phyloP scores from a whole-genome alignment of 2,888 invertebrate species.

The Apoderus coryli region DNA sequence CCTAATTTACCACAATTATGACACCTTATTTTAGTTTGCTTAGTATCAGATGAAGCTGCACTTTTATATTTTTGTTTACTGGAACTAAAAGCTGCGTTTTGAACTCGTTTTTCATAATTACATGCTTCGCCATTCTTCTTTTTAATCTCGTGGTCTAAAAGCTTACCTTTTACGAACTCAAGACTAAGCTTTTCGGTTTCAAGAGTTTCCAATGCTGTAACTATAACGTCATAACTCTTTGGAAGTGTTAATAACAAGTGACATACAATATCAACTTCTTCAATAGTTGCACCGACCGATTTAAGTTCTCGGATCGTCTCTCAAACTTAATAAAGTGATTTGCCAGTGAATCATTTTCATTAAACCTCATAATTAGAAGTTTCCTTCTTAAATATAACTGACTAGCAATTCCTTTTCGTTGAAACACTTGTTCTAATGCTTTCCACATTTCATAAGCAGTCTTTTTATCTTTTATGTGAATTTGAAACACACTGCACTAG shows the following conservation, averaged over 20 bases:
- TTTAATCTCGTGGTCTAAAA: too few relatives aligned
- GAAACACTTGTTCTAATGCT: conserved; percentile 17
- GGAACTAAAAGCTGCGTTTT: too few relatives aligned
- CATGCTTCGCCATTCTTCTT: too few relatives aligned
- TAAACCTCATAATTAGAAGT: conserved; percentile 17
- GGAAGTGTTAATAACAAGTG: conserved; percentile 19
- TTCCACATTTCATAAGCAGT: conserved; percentile 20
- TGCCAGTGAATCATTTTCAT: conserved; percentile 14
- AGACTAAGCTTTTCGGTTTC: conserved; percentile 16
- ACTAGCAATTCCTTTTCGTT: conserved; percentile 18
- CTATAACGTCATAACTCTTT: conserved; percentile 15
- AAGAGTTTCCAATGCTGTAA: conserved; percentile 17
- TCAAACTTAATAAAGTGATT: conserved; percentile 18
- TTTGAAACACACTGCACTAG: too few relatives aligned
- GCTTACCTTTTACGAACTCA: too few relatives aligned
- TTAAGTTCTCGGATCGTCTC: conserved; percentile 17
- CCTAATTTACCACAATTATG: too few relatives aligned
- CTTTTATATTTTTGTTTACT: too few relatives aligned
- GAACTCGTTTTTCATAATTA: too few relatives aligned
- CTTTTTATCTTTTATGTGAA: conserved; percentile 19
- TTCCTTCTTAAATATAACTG: conserved; percentile 19
- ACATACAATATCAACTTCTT: conserved; percentile 18
- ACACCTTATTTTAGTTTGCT: too few relatives aligned
- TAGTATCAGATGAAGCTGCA: too few relatives aligned
- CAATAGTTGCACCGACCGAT: conserved; percentile 17